Evolutionary conservation across 1,140 invertebrate species (phyloP).

Genomic region (Atopsyche davidsoni): DNA sequence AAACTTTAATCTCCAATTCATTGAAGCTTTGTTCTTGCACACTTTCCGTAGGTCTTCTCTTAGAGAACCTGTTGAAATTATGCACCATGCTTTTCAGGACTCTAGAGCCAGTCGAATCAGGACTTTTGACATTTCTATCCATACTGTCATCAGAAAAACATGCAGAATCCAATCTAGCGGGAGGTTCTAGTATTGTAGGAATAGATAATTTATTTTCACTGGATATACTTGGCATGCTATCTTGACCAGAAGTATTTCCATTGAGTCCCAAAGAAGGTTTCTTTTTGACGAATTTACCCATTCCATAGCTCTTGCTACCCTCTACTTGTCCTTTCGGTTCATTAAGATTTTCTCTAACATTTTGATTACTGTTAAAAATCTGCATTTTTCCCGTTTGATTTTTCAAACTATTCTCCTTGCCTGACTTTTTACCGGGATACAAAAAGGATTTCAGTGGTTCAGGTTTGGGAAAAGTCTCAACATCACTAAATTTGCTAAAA

Average conservation of each 20-base stretch:
- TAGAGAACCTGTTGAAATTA: conserved; percentile 24
- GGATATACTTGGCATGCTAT: no score
- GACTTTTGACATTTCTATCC: conserved; percentile 11
- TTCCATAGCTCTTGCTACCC: conserved; percentile 18
- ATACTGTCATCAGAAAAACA: conserved; percentile 5
- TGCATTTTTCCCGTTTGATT: conserved; percentile 44
- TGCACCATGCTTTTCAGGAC: conserved; percentile 18
- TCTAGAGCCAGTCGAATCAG: conserved; percentile 18
- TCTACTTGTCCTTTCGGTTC: conserved; percentile 25
- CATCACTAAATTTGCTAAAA: conserved; percentile 38
- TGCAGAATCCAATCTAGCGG: background rate
- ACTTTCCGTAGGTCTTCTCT: conserved; percentile 2
- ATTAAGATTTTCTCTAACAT: conserved; percentile 40
- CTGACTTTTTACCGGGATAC: conserved; percentile 38
- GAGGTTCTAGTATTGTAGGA: conserved; percentile 9
- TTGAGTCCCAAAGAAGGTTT: conserved; percentile 1
- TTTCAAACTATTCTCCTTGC: conserved; percentile 37
- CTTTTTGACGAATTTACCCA: conserved; percentile 27
- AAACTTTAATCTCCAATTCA: background rate
- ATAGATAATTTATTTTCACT: no score
- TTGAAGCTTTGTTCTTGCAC: background rate
- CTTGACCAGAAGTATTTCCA: background rate
- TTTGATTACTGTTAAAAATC: conserved; percentile 41
- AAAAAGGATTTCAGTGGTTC: conserved; percentile 39
- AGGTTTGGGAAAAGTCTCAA: conserved; percentile 36